Percentiles rank a stretch among this genome's conserved stretches.
These are phyloP conservation scores for Eunapius fragilis DNA, from an alignment of 37 sponge, comb jelly and placozoan species.

Conservation along the genomic window DNA sequence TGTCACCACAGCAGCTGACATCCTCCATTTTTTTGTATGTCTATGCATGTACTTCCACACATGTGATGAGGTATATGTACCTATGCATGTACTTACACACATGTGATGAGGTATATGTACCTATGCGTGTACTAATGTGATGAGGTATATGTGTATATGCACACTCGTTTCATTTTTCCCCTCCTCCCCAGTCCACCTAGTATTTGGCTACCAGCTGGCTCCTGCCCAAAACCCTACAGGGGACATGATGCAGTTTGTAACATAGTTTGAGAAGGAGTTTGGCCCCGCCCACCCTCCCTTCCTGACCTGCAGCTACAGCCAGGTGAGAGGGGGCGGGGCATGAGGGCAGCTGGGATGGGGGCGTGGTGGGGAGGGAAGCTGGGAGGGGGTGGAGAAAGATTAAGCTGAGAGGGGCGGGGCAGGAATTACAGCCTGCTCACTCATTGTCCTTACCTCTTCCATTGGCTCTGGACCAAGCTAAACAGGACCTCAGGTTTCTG, in stretches of 20 bases:
- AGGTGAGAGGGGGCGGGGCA: slow-evolving; percentile 22
- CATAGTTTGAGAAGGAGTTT: slow-evolving; percentile 53
- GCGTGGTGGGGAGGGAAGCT: too few relatives aligned
- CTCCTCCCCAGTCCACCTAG: slow-evolving; percentile 2
- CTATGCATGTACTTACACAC: neutral
- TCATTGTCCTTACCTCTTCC: neutral
- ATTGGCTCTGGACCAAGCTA: slow-evolving; percentile 57
- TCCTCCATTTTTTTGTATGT: slow-evolving; percentile 52
- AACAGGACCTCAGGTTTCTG: slow-evolving; percentile 63
- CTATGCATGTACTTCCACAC: too few relatives aligned
- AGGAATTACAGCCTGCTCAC: too few relatives aligned
- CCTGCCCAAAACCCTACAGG: slow-evolving; percentile 48
- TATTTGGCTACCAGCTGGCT: slow-evolving; percentile 42
- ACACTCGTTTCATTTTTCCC: too few relatives aligned
- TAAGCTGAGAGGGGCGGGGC: too few relatives aligned
- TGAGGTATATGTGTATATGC: too few relatives aligned
- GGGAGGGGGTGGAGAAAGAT: too few relatives aligned
- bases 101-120: neutral
- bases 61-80: neutral
- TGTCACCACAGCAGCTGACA: slow-evolving; percentile 25
- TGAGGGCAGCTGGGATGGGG: too few relatives aligned
- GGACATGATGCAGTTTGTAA: slow-evolving; percentile 61
- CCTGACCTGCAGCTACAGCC: slow-evolving; percentile 33
- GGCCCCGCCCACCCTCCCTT: slow-evolving; percentile 49
- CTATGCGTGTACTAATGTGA: too few relatives aligned